Percentiles rank a stretch among this genome's conserved stretches.
Evolutionary conservation across 2,797 vertebrate species (phyloP).

Genomic region (Megalops cyprinoides): DNA sequence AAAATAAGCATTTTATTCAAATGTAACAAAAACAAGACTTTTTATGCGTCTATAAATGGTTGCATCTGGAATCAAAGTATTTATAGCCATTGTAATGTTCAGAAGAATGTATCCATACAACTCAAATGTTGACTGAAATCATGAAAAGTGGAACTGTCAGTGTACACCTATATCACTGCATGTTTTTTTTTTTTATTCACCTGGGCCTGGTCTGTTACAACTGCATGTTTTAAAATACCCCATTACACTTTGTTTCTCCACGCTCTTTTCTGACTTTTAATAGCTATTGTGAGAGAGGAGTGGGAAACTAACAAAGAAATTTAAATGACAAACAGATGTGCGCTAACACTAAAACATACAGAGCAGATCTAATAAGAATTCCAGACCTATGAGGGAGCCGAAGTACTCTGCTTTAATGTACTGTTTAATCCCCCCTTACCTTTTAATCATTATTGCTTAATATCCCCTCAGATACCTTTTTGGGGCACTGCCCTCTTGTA

Average conservation of each 20-base stretch:
- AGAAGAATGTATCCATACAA: conserved; percentile 3
- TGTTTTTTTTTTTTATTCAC: not conserved
- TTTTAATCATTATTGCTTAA: conserved; percentile 6
- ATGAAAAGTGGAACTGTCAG: not conserved
- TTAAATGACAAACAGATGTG: conserved; percentile 41
- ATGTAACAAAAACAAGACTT: not conserved
- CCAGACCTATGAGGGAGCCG: conserved; percentile 33
- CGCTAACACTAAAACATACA: conserved; percentile 27
- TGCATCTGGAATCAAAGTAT: not conserved
- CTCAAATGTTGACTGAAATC: not conserved
- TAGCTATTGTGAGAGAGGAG: conserved; percentile 20
- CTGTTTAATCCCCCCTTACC: conserved; percentile 25
- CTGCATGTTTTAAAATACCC: conserved; percentile 1
- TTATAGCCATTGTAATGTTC: not conserved
- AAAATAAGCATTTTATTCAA: not conserved
- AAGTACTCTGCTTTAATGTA: conserved; percentile 16
- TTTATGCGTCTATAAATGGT: not conserved
- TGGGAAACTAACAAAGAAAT: conserved; percentile 27
- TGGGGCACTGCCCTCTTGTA: not conserved
- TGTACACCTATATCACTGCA: not conserved
- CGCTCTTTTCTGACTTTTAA: conserved; percentile 22
- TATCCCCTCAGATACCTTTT: conserved; percentile 6
- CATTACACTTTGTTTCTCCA: conserved; percentile 5
- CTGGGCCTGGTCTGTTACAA: conserved; percentile 7
- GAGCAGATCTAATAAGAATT: conserved; percentile 32